Percentiles rank a stretch among this genome's conserved stretches.
phyloP scores from a whole-genome alignment of 1,140 invertebrate genomes.

The Drosophila sulfurigaster region DNA sequence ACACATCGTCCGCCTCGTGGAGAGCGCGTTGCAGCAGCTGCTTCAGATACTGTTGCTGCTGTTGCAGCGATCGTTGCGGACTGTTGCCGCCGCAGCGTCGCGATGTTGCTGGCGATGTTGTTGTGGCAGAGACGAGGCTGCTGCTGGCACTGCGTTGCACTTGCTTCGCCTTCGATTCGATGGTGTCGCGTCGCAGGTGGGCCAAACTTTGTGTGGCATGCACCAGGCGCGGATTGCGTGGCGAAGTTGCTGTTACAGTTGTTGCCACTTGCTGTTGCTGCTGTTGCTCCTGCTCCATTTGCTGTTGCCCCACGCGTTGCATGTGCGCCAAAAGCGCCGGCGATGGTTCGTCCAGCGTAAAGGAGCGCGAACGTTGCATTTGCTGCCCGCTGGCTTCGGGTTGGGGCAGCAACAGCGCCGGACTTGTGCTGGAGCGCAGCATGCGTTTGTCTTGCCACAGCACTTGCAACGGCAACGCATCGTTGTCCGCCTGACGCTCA shows the following conservation, averaged over 20 bases:
- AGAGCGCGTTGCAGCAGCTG: conserved; percentile 54
- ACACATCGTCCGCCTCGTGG: conserved; percentile 21
- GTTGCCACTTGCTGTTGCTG: background rate
- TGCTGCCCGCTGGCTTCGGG: background rate
- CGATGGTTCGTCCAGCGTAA: conserved; percentile 87
- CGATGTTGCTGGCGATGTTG: conserved; percentile 1
- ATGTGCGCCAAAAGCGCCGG: conserved; percentile 87
- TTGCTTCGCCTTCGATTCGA: conserved; percentile 77
- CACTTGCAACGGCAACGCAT: background rate
- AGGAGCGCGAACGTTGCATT: conserved; percentile 86
- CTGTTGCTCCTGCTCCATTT: background rate
- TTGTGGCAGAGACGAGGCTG: background rate
- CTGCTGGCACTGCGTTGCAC: conserved; percentile 52
- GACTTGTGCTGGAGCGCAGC: conserved; percentile 63
- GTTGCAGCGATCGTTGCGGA: conserved; percentile 1
- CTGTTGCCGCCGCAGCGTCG: conserved; percentile 22
- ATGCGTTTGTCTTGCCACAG: conserved; percentile 56
- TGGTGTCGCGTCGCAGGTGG: conserved; percentile 61
- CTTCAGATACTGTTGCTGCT: conserved; percentile 50
- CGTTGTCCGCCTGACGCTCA: conserved; percentile 29
- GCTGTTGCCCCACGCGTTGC: conserved; percentile 32
- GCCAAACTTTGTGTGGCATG: conserved; percentile 21
- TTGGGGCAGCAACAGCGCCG: conserved; percentile 11
- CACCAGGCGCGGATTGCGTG: conserved; percentile 1
- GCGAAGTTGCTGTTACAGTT: background rate